Conservation (phyloP, 1,140 invertebrate genomes). For the Ganaspis sp. region DNA sequence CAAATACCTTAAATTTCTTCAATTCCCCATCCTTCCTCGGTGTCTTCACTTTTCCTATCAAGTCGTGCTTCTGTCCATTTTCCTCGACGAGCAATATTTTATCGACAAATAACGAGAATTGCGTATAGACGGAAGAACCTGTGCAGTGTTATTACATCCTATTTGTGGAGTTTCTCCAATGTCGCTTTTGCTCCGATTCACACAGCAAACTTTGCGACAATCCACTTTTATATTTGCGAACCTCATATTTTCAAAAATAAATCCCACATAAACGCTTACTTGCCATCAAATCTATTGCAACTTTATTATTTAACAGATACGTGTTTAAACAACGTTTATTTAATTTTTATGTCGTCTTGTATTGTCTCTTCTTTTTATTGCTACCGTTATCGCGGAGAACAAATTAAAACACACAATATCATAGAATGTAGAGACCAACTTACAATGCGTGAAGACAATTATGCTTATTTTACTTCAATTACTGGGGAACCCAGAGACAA, state of each 20-base stretch:
- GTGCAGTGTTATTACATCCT: constrained; percentile 20
- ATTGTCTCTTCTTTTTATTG: too few species aligned
- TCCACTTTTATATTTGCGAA: not conserved
- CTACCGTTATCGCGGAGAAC: too few species aligned
- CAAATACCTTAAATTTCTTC: constrained; percentile 1
- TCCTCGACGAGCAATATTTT: constrained; percentile 1
- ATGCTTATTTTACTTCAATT: too few species aligned
- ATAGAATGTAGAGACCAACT: too few species aligned
- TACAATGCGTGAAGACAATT: too few species aligned
- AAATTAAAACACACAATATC: too few species aligned
- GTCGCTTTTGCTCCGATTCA: constrained; percentile 14
- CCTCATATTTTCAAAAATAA: not conserved
- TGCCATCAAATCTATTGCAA: too few species aligned
- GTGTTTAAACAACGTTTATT: too few species aligned
- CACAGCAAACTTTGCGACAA: constrained; percentile 1
- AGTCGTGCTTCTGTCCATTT: constrained; percentile 18
- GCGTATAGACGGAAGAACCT: not conserved
- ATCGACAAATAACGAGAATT: constrained; percentile 25
- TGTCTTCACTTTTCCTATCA: constrained; percentile 3
- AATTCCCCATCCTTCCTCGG: not conserved
- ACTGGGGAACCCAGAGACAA: too few species aligned
- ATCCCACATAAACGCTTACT: too few species aligned
- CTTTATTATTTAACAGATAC: too few species aligned
- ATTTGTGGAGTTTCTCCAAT: constrained; percentile 18
- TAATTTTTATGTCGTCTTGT: too few species aligned